phyloP scores from a whole-genome alignment of 1,140 invertebrate species.

The Cepaea nemoralis region DNA sequence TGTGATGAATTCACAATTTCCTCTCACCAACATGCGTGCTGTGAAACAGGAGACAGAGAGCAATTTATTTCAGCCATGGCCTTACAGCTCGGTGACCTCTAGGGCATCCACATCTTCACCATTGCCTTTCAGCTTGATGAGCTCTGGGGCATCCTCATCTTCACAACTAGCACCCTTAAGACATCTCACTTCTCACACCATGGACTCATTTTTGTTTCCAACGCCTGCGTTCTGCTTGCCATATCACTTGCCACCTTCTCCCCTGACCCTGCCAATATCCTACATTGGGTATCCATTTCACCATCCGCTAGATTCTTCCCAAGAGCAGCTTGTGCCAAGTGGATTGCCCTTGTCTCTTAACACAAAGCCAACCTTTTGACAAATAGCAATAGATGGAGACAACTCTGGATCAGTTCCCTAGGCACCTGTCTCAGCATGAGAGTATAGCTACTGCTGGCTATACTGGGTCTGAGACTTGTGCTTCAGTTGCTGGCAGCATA shows the following conservation, averaged over 20 bases:
- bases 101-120: neutral
- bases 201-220: constrained; percentile 14
- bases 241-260: neutral
- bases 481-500: no score
- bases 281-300: constrained; percentile 3
- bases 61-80: neutral
- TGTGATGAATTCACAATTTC: neutral
- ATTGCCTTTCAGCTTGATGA: neutral
- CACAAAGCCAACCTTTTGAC: neutral
- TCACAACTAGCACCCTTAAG: neutral
- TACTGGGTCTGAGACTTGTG: no score
- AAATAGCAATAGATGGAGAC: no score
- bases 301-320: neutral
- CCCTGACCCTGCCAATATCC: neutral
- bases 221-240: neutral
- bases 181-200: constrained; percentile 15
- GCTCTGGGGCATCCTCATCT: neutral
- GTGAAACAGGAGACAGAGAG: neutral
- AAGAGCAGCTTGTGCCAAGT: neutral
- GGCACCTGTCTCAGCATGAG: no score
- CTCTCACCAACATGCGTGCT: neutral
- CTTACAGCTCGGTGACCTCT: neutral
- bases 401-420: no score
- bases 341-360: neutral
- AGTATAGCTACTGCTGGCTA: no score